A percentile compares a stretch with the other conserved stretches of the same genome.
These are phyloP conservation scores for Anneissia japonica DNA, from an alignment of 35 echinoderm and acorn worm genomes.

Conservation along the genomic window DNA sequence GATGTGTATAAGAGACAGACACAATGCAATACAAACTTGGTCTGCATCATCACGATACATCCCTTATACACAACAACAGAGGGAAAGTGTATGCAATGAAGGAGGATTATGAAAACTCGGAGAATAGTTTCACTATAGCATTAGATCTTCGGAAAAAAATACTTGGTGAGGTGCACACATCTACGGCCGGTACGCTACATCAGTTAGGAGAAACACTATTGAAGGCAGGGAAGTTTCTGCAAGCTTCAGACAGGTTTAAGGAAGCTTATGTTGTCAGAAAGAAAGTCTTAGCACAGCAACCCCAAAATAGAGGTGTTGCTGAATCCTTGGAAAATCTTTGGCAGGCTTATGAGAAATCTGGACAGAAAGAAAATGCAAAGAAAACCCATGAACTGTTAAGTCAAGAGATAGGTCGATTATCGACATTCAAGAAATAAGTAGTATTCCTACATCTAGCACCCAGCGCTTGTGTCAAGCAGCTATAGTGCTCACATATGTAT, in stretches of 20 bases:
- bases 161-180: not conserved
- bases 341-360: not conserved
- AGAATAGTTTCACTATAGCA: conserved; percentile 6
- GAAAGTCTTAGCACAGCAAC: not conserved
- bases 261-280: not conserved
- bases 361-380: conserved; percentile 7
- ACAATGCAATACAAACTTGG: conserved; percentile 16
- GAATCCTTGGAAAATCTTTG: not conserved
- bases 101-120: not conserved
- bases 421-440: too few relatives aligned
- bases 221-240: not conserved
- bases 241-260: not conserved
- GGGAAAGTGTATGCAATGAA: conserved; percentile 20
- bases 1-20: too few relatives aligned
- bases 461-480: too few relatives aligned
- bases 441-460: too few relatives aligned
- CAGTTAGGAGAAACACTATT: conserved; percentile 15
- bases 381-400: not conserved
- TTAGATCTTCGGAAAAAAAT: not conserved
- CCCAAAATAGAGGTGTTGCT: conserved; percentile 1
- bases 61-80: conserved; percentile 22
- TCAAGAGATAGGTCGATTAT: not conserved
- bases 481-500: too few relatives aligned
- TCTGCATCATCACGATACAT: conserved; percentile 24
- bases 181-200: conserved; percentile 13